Conservation (phyloP, 2,797 vertebrate genomes). For the Helostoma temminkii region DNA sequence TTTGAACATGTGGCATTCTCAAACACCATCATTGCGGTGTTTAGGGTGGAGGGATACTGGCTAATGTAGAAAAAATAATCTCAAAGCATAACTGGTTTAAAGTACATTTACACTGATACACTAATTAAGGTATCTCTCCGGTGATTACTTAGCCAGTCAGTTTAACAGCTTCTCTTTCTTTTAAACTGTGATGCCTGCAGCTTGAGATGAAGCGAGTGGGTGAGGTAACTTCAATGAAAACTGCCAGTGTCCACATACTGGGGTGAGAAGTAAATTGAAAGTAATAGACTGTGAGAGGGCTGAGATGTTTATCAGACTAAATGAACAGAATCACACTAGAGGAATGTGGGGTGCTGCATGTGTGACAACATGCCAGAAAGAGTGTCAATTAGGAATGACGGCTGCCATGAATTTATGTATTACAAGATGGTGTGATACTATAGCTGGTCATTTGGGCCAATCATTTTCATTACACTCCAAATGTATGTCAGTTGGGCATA, state of each 20-base stretch:
- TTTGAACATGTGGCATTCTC: conserved; percentile 37
- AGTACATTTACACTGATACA: conserved; percentile 69
- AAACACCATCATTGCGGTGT: conserved; percentile 31
- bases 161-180: conserved; percentile 63
- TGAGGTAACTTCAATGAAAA: conserved; percentile 72
- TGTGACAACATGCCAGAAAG: conserved; percentile 67
- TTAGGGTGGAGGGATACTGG: conserved; percentile 9
- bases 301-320: conserved; percentile 76
- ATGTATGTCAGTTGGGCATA: conserved; percentile 47
- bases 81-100: conserved; percentile 58
- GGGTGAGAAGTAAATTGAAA: conserved; percentile 75
- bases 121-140: conserved; percentile 70
- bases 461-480: conserved; percentile 41
- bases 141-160: conserved; percentile 67
- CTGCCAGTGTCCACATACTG: conserved; percentile 65
- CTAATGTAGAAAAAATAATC: conserved; percentile 48
- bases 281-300: conserved; percentile 72
- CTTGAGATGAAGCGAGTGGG: conserved; percentile 40
- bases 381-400: conserved; percentile 47
- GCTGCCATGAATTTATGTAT: conserved; percentile 65
- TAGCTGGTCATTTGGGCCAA: conserved; percentile 52
- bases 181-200: conserved; percentile 53
- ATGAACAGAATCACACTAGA: conserved; percentile 67
- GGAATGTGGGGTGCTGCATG: conserved; percentile 41
- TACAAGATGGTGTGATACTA: conserved; percentile 48